Base-by-base conservation (phyloP, 37 sponge, comb jelly and placozoan species). In the Halichondria panicea region DNA sequence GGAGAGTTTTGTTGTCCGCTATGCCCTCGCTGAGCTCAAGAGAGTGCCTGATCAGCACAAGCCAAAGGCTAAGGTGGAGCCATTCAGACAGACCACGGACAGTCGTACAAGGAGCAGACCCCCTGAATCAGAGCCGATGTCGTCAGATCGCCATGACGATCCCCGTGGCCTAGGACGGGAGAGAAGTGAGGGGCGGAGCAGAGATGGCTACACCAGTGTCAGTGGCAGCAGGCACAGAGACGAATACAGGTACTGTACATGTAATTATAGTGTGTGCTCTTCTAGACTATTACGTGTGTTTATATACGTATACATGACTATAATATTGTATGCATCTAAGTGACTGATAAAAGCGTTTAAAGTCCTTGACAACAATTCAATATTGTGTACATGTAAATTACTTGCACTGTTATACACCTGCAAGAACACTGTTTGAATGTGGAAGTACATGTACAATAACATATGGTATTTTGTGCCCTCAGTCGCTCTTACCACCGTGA, bases 41-140 rank as follows among this genome's bases (percentile, higher is more conserved):
- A n/a, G n/a, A n/a, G 43, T 68, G 52, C 72, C 32, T 28, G 57
- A 56, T 21, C 21, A 32, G 27, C 63, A 71, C 22, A 81, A 81
- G 63, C 75, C 75, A 1, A 82, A 74, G 68, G 83, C 83, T 2
- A 82, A 63, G 8, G 83, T 82, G 4, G 75, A 66, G 25, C 83
- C 83, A 0, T 74, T 75, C 7, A 4, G 5, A 33, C 50, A 22
- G 19, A 72, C 42, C 1, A 35, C 55, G 11, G 19, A 34, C 12
- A 70, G 71, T 52, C 27, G 52, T 7, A 38, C n/a, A n/a, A n/a
- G n/a, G n/a, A n/a, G n/a, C n/a, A n/a, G n/a, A n/a, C n/a, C n/a
- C n/a, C n/a, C n/a, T n/a, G n/a, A n/a, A n/a, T n/a, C n/a, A n/a
- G n/a, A n/a, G n/a, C n/a, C n/a, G n/a, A n/a, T n/a, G n/a, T n/a